Conservation (phyloP, 2,113 vertebrate species). For the Hydrochoerus hydrochaeris region DNA sequence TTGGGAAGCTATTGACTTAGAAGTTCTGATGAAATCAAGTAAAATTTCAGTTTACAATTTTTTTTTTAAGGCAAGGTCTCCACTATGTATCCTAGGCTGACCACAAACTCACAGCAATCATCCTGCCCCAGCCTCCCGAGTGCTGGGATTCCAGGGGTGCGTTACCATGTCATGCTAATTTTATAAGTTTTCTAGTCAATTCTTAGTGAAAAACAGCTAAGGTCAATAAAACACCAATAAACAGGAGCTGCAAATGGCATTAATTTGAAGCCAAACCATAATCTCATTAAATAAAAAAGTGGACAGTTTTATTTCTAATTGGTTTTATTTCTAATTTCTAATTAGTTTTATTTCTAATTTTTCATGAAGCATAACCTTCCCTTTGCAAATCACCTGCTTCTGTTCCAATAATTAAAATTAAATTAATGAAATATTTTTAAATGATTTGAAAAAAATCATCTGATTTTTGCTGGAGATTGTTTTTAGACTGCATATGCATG, state of each 20-base stretch:
- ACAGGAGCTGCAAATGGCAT: not conserved
- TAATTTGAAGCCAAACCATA: not conserved
- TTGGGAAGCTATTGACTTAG: not conserved
- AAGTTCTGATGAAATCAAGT: not conserved
- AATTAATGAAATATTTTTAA: constrained; percentile 37
- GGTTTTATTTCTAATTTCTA: no score
- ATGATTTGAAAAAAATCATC: constrained; percentile 15
- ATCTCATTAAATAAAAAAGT: not conserved
- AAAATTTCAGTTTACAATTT: constrained; percentile 4
- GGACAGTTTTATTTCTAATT: constrained; percentile 18
- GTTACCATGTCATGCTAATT: not conserved
- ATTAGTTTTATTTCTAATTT: constrained; percentile 30
- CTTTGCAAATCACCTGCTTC: constrained; percentile 2
- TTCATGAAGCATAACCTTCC: not conserved
- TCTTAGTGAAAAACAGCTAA: constrained; percentile 10
- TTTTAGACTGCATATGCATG: constrained; percentile 23
- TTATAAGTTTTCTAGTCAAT: constrained; percentile 1
- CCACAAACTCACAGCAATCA: not conserved
- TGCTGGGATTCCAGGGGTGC: not conserved
- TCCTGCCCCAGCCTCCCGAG: not conserved
- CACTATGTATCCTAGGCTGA: not conserved
- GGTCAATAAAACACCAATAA: not conserved
- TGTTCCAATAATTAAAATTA: constrained; percentile 41
- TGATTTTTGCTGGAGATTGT: not conserved
- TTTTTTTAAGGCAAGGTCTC: not conserved